Base-by-base conservation (phyloP, 1,140 invertebrate species). In the Frieseomelitta varia region DNA sequence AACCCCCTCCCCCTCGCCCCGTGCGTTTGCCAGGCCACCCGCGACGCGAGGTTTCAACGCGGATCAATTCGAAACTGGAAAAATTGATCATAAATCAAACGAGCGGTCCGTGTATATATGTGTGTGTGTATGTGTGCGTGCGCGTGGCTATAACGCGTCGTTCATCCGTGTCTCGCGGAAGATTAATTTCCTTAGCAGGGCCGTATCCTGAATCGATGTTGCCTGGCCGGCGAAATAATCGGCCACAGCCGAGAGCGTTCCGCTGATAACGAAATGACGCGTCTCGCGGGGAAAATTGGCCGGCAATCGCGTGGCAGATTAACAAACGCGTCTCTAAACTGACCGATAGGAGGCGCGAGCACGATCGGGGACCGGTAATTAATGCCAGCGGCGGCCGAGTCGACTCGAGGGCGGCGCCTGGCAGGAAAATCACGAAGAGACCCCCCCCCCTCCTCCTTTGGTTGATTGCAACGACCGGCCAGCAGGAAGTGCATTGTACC, bases 401-500 rank as follows among this genome's bases (percentile, higher is more conserved):
- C 78, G 14, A 82, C 84, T 84, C 61, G 81, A 63, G 74, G 78
- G 67, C 61, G 87, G 76, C 80, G 67, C 74, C 68, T 6, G 74
- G 87, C 76, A 74, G 68, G 73, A 88, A 73, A 53, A 68, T 4
- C 17, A 71, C 55, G 27, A 71, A 56, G 51, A 63, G 65, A 19
- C 34, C 58, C 65, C 79, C n/a, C n/a, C n/a, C n/a, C n/a, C n/a
- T n/a, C n/a, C n/a, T n/a, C n/a, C n/a, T n/a, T n/a, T n/a, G 73
- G 82, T 84, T 68, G 24, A 81, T 85, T 67, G 65, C 47, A 53
- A 68, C 15, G 51, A 68, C 30, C 47, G 73, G 27, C 39, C 53
- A 81, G 47, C 87, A 88, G 90, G 91, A 91, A 92, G 81, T 88
- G 88, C 85, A 89, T 90, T 88, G 86, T 88, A 87, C 85, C 80